A percentile compares a stretch with the other conserved stretches of the same genome.
Evolutionary conservation across 2,797 vertebrate species (phyloP).

Genomic region (Enteromius viviparus): DNA sequence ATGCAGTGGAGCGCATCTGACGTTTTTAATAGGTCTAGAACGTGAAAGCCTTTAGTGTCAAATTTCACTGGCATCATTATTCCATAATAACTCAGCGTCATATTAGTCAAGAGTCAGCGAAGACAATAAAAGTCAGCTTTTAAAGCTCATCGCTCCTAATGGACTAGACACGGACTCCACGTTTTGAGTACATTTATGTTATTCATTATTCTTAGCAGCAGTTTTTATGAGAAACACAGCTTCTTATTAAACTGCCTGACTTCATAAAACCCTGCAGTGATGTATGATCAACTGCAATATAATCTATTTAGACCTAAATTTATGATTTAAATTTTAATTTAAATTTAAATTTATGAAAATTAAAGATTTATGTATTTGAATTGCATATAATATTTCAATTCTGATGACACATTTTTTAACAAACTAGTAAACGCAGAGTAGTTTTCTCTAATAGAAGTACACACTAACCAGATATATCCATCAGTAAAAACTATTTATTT

Average conservation of each 20-base stretch:
- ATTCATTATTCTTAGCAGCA: conserved; percentile 4
- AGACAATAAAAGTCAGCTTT: conserved; percentile 59
- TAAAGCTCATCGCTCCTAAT: conserved; percentile 62
- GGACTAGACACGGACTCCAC: conserved; percentile 64
- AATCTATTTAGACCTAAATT: neutral
- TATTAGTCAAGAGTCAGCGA: conserved; percentile 39
- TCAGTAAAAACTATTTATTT: neutral
- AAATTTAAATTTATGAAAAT: neutral
- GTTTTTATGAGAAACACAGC: conserved; percentile 11
- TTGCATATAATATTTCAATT: neutral
- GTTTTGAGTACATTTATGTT: conserved; percentile 54
- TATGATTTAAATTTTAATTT: too few relatives aligned
- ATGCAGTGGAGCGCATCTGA: neutral
- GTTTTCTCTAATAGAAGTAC: neutral
- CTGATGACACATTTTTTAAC: neutral
- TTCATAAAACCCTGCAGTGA: conserved; percentile 7
- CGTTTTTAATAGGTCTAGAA: conserved; percentile 53
- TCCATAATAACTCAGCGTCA: conserved; percentile 63
- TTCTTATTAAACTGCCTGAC: conserved; percentile 3
- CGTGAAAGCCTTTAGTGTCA: conserved; percentile 61
- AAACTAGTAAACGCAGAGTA: neutral
- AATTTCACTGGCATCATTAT: conserved; percentile 65
- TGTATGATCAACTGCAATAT: neutral
- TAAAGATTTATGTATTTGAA: neutral
- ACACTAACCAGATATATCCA: neutral